Conservation (phyloP, 2,888 invertebrate genomes). For the Lycophotia porphyrea region DNA sequence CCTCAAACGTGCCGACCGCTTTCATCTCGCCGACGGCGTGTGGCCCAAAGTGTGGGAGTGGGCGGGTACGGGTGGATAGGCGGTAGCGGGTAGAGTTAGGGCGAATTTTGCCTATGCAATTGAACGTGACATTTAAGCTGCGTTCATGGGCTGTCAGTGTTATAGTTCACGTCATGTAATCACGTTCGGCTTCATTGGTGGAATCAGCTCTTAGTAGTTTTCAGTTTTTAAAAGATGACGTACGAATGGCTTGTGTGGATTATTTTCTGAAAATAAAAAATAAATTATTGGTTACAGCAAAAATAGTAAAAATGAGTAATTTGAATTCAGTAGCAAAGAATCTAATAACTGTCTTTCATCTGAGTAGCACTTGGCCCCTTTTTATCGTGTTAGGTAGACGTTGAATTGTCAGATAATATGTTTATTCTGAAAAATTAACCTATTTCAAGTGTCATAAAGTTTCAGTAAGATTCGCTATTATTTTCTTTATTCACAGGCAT, state of each 20-base stretch:
- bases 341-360: neutral
- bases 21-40: constrained; percentile 84
- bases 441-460: neutral
- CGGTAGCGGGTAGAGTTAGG: constrained; percentile 6
- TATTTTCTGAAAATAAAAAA: neutral
- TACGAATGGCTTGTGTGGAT: neutral
- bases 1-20: constrained; percentile 87
- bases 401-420: neutral
- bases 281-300: neutral
- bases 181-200: neutral
- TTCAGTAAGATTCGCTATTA: neutral
- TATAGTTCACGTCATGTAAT: neutral
- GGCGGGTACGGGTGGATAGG: constrained; percentile 55
- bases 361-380: neutral
- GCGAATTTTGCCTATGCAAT: neutral
- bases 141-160: neutral
- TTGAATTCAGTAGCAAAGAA: neutral
- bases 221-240: neutral
- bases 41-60: constrained; percentile 61
- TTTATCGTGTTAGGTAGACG: neutral
- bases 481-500: neutral
- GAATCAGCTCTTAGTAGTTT: neutral
- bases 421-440: neutral
- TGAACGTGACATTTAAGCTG: neutral
- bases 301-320: neutral